Evolutionary conservation across 2,797 vertebrate species (phyloP).

Genomic region (Hypotaenidia okinawae): DNA sequence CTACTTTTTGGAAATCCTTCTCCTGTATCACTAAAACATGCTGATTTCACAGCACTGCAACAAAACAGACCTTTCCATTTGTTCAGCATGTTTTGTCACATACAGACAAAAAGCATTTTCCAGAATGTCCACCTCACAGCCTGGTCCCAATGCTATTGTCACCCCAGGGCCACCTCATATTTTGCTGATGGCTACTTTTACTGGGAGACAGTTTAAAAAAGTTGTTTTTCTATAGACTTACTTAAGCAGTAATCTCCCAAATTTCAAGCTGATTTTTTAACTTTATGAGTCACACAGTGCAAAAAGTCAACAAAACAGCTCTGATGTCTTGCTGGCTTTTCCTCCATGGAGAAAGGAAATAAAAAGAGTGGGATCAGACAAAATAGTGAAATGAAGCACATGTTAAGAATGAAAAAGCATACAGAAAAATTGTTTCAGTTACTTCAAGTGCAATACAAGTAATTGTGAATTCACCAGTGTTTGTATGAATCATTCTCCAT

Average conservation of each 20-base stretch:
- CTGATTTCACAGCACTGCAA: neutral
- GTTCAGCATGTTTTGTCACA: neutral
- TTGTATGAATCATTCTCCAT: neutral
- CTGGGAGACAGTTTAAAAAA: neutral
- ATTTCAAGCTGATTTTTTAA: slow-evolving; percentile 40
- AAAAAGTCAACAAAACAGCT: slow-evolving; percentile 33
- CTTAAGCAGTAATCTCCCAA: neutral
- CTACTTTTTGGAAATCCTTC: neutral
- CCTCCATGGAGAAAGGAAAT: neutral
- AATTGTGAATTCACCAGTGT: neutral
- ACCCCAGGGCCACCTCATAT: neutral
- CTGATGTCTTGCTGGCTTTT: neutral
- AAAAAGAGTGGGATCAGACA: neutral
- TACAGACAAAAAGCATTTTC: neutral
- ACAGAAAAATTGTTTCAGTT: neutral
- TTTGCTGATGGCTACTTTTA: slow-evolving; percentile 20
- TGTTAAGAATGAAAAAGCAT: neutral
- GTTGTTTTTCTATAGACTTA: neutral
- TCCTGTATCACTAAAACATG: neutral
- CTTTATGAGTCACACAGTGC: slow-evolving; percentile 30
- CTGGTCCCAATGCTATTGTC: neutral
- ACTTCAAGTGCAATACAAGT: neutral
- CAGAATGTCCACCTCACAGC: neutral
- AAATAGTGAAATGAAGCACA: slow-evolving; percentile 5
- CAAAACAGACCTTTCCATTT: neutral